phyloP scores from a whole-genome alignment of 2,888 invertebrate species.

The Leptopterna dolabrata region DNA sequence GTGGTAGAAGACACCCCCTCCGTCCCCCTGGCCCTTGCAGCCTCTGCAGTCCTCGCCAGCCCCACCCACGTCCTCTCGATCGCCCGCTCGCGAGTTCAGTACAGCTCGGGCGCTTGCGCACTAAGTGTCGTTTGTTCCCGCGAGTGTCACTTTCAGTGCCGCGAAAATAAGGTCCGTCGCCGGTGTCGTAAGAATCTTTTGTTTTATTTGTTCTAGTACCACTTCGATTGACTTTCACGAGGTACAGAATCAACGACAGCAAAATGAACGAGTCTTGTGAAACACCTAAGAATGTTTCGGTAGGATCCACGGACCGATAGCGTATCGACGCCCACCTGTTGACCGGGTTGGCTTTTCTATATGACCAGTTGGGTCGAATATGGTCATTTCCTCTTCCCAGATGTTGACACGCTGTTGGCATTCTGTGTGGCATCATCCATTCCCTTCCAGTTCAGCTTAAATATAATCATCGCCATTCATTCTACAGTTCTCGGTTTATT shows the following conservation, averaged over 20 bases:
- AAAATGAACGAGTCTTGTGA: background rate
- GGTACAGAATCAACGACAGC: background rate
- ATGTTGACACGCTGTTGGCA: too few species aligned
- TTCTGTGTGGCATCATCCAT: too few species aligned
- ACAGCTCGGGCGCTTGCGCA: constrained; percentile 51
- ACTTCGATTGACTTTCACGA: background rate
- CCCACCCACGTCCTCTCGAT: constrained; percentile 21
- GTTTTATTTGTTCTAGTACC: too few species aligned
- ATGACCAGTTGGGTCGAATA: too few species aligned
- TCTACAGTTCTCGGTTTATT: too few species aligned
- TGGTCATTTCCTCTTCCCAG: too few species aligned
- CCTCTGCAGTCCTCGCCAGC: background rate
- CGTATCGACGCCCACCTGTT: background rate
- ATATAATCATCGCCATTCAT: too few species aligned
- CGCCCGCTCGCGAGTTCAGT: constrained; percentile 28
- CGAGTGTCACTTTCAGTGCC: constrained; percentile 46
- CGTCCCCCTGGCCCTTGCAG: background rate
- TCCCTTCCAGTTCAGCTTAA: too few species aligned
- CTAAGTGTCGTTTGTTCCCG: constrained; percentile 47
- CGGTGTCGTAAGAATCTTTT: background rate
- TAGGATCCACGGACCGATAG: background rate
- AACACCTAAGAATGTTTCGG: background rate
- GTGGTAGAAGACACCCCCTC: background rate
- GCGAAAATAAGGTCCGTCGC: constrained; percentile 52
- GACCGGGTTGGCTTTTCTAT: background rate